These are phyloP conservation scores for Uropsilus gracilis DNA, from an alignment of 2,113 vertebrate species.

Conservation along the genomic window DNA sequence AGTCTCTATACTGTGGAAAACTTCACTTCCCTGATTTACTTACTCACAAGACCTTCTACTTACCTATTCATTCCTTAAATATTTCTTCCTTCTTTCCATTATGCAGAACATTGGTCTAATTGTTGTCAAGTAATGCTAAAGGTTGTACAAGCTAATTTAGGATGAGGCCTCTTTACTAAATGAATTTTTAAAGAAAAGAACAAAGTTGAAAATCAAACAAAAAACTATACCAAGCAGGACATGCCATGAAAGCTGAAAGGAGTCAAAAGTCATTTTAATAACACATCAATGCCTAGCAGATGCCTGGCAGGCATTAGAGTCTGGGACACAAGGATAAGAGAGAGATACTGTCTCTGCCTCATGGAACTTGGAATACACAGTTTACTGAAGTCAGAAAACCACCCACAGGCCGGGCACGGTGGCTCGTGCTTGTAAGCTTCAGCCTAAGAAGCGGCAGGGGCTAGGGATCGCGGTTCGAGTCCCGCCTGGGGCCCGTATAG, in stretches of 20 bases:
- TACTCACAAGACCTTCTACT: not conserved
- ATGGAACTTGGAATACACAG: not conserved
- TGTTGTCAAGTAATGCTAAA: not conserved
- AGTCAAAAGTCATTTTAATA: not conserved
- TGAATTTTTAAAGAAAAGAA: not conserved
- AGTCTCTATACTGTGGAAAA: not conserved
- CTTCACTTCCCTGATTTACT: not conserved
- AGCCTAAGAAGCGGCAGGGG: too few species aligned
- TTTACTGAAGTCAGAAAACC: not conserved
- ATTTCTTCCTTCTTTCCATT: not conserved
- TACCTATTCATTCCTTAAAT: not conserved
- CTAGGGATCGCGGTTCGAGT: too few species aligned
- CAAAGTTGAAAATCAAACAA: not conserved
- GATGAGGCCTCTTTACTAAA: not conserved
- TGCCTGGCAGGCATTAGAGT: too few species aligned
- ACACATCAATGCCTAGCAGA: not conserved
- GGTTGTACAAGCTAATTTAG: not conserved
- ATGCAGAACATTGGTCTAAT: not conserved
- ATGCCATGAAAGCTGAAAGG: not conserved
- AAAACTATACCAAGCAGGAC: not conserved
- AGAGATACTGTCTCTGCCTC: not conserved
- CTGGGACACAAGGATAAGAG: not conserved
- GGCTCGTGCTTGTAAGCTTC: too few species aligned
- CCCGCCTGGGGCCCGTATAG: too few species aligned
- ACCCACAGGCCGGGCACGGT: too few species aligned